Conservation (phyloP, 2,113 vertebrate genomes). For the Pterophyllum scalare region DNA sequence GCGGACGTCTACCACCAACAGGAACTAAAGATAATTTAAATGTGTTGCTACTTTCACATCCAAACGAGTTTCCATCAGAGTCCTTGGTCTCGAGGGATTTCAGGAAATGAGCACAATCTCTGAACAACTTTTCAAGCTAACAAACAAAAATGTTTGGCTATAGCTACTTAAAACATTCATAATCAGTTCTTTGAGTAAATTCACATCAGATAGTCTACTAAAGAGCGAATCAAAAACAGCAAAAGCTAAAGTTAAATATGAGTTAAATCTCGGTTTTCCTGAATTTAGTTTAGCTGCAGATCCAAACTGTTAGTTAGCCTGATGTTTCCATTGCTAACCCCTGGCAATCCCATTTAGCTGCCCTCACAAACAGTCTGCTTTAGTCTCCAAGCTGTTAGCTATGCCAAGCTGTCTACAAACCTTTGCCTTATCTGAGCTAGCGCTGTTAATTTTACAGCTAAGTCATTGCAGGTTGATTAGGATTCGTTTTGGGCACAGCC, state of each 20-base stretch:
- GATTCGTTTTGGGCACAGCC: neutral
- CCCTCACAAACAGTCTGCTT: neutral
- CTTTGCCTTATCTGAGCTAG: neutral
- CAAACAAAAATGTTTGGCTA: neutral
- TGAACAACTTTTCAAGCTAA: neutral
- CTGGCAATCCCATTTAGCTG: neutral
- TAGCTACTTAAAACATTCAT: neutral
- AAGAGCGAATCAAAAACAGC: neutral
- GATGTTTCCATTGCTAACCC: neutral
- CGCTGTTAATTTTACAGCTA: neutral
- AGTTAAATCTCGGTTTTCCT: no score
- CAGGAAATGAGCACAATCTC: conserved; percentile 43
- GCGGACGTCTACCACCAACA: neutral
- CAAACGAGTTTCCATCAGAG: neutral
- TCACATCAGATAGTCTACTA: neutral
- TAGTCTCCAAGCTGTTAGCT: neutral
- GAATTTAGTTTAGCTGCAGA: neutral
- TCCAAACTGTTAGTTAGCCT: neutral
- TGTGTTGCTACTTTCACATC: conserved; percentile 23
- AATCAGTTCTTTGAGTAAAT: neutral
- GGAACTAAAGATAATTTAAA: conserved; percentile 12
- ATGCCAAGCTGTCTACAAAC: neutral
- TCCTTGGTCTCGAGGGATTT: conserved; percentile 5
- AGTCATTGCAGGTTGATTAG: neutral
- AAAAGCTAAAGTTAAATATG: neutral